Conservation (phyloP, 2,113 vertebrate species). For the Bungarus multicinctus region DNA sequence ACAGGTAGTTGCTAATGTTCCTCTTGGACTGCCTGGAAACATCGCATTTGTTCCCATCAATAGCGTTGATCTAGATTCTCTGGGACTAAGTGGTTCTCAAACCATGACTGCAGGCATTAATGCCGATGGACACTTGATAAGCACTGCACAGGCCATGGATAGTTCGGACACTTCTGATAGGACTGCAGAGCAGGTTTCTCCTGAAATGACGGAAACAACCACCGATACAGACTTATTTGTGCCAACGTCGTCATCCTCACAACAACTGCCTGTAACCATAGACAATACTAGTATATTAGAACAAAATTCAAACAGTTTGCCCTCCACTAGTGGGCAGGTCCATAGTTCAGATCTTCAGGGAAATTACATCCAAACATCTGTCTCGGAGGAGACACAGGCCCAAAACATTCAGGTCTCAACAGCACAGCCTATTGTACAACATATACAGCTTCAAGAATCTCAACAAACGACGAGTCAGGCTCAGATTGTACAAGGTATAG, state of each 20-base stretch:
- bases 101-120: slow-evolving; percentile 96
- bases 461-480: slow-evolving; percentile 88
- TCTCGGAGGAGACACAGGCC: slow-evolving; percentile 85
- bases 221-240: slow-evolving; percentile 92
- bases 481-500: slow-evolving; percentile 90
- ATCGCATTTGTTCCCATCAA: slow-evolving; percentile 99
- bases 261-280: slow-evolving; percentile 85
- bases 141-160: slow-evolving; percentile 83
- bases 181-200: slow-evolving; percentile 86
- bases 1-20: slow-evolving; percentile 96
- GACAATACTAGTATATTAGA: slow-evolving; percentile 87
- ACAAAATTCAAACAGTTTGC: slow-evolving; percentile 81
- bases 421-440: slow-evolving; percentile 84
- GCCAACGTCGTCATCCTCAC: slow-evolving; percentile 93
- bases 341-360: slow-evolving; percentile 88
- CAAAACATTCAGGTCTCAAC: slow-evolving; percentile 88
- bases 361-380: slow-evolving; percentile 83
- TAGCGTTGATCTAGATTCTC: slow-evolving; percentile 96
- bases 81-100: slow-evolving; percentile 93
- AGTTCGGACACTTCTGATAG: slow-evolving; percentile 86
- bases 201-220: slow-evolving; percentile 86
- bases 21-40: slow-evolving; percentile 95
- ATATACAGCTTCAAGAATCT: slow-evolving; percentile 92
- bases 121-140: slow-evolving; percentile 95
- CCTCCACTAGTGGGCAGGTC: slow-evolving; percentile 78